phyloP scores from a whole-genome alignment of 2,888 invertebrate species.

The Aleiodes leptofemur region DNA sequence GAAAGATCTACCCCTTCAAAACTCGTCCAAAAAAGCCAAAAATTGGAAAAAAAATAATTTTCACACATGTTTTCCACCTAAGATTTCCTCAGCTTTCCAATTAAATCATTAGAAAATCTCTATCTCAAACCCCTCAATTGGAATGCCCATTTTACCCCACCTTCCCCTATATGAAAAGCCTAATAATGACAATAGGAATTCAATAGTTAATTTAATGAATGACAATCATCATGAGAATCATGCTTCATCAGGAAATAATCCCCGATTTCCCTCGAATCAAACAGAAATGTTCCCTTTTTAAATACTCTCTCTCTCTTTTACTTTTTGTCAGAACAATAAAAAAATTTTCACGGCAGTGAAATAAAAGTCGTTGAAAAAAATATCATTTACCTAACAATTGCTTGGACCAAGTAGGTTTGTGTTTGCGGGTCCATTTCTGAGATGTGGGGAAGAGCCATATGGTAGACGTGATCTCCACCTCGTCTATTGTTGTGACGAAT shows the following conservation, averaged over 20 bases:
- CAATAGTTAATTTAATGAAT: background rate
- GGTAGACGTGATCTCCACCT: constrained; percentile 93
- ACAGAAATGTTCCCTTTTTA: too few relatives aligned
- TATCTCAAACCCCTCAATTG: too few relatives aligned
- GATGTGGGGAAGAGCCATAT: constrained; percentile 89
- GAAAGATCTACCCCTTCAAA: too few relatives aligned
- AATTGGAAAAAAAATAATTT: too few relatives aligned
- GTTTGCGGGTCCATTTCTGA: constrained; percentile 94
- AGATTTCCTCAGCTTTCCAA: too few relatives aligned
- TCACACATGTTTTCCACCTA: too few relatives aligned
- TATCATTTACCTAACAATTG: constrained; percentile 87
- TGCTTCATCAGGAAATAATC: too few relatives aligned
- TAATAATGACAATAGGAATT: constrained; percentile 6
- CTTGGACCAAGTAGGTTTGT: constrained; percentile 95
- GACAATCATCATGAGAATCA: background rate
- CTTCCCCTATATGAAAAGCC: constrained; percentile 34
- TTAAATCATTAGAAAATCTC: too few relatives aligned
- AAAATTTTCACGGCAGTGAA: constrained; percentile 20
- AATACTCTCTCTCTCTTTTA: too few relatives aligned
- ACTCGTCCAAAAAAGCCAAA: too few relatives aligned
- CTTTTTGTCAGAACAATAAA: background rate
- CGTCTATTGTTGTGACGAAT: constrained; percentile 91
- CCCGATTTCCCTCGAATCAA: too few relatives aligned
- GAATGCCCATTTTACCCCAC: too few relatives aligned
- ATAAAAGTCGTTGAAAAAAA: background rate